Percentiles rank a stretch among this genome's conserved stretches.
These are phyloP conservation scores for Loripinus fragilis DNA, from an alignment of 2,888 invertebrate species.

Conservation along the genomic window DNA sequence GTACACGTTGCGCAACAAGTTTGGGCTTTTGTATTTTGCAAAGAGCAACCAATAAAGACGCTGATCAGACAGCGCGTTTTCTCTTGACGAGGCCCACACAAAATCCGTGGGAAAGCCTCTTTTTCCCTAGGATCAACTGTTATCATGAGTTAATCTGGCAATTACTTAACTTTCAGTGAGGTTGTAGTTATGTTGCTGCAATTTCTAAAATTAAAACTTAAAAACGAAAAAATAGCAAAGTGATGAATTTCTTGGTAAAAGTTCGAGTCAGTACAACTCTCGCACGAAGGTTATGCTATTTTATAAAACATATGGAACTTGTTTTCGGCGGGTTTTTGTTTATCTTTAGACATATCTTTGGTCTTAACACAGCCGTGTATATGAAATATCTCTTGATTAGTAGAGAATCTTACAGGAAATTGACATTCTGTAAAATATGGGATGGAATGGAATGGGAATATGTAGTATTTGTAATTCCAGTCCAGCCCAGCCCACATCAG, in stretches of 20 bases:
- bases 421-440: background rate
- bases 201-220: too few species aligned
- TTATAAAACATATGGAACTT: constrained; percentile 19
- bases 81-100: too few species aligned
- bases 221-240: background rate
- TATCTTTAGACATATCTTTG: constrained; percentile 18
- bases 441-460: too few species aligned
- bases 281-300: background rate
- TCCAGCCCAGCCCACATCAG: too few species aligned
- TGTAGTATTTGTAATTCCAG: too few species aligned
- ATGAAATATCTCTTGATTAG: background rate
- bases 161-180: too few species aligned
- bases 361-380: constrained; percentile 18
- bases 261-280: background rate
- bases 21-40: too few species aligned
- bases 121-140: too few species aligned
- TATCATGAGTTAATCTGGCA: too few species aligned
- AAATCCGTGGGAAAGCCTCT: too few species aligned
- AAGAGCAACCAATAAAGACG: background rate
- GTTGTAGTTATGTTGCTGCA: too few species aligned
- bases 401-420: background rate
- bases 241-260: background rate
- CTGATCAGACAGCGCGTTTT: background rate
- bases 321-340: background rate
- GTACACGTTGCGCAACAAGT: too few species aligned